Evolutionary conservation across 2,888 invertebrate genomes (phyloP).

Genomic region (Epicampocera succincta): DNA sequence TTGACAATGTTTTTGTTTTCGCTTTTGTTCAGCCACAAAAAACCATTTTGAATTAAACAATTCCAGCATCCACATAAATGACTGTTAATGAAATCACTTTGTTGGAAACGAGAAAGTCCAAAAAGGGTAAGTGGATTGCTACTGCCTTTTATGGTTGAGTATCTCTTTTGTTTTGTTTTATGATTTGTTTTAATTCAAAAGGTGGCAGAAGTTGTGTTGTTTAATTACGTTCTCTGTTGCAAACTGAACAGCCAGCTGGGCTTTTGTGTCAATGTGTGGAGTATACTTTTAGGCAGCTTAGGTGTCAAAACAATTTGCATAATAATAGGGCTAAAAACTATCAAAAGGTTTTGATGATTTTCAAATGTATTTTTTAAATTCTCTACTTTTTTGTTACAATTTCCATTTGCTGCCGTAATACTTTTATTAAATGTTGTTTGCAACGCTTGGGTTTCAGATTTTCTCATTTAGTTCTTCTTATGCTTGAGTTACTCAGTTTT

Average conservation of each 20-base stretch:
- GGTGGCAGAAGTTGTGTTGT: background rate
- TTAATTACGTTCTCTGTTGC: background rate
- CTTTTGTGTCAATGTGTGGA: constrained; percentile 14
- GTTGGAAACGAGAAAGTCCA: background rate
- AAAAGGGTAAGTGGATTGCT: background rate
- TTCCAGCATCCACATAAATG: constrained; percentile 39
- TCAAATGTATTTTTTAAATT: constrained; percentile 27
- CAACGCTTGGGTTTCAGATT: constrained; percentile 16
- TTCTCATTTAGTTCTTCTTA: constrained; percentile 35
- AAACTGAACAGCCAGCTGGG: background rate
- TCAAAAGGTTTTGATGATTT: constrained; percentile 67
- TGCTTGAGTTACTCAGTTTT: constrained; percentile 53
- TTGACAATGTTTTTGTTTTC: constrained; percentile 29
- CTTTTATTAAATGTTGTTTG: constrained; percentile 53
- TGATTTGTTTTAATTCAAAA: background rate
- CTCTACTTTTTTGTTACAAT: constrained; percentile 4
- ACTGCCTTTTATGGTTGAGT: constrained; percentile 30
- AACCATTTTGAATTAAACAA: constrained; percentile 44
- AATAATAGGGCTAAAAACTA: constrained; percentile 57
- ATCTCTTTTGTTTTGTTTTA: background rate
- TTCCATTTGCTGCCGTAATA: constrained; percentile 29
- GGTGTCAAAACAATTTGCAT: constrained; percentile 67
- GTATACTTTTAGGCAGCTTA: constrained; percentile 53
- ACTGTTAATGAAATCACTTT: constrained; percentile 26
- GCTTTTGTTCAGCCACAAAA: constrained; percentile 26